Conservation (phyloP, 2,797 vertebrate species). For the Myripristis murdjan region DNA sequence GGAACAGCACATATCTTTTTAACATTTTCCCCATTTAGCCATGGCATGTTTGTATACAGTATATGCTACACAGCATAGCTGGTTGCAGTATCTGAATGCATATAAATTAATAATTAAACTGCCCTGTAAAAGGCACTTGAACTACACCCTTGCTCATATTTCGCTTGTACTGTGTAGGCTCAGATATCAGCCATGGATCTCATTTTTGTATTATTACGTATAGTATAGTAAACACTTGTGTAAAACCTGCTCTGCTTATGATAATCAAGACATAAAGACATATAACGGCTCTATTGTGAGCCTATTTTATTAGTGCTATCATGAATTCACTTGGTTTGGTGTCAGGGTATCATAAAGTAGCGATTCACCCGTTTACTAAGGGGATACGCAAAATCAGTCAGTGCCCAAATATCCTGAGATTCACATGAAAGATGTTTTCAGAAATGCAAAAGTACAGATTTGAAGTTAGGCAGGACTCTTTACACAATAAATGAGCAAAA, state of each 20-base stretch:
- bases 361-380: slow-evolving; percentile 49
- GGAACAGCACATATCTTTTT: slow-evolving; percentile 30
- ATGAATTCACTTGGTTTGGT: slow-evolving; percentile 5
- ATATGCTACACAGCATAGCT: slow-evolving; percentile 26
- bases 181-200: slow-evolving; percentile 17
- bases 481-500: slow-evolving; percentile 62
- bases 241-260: no score
- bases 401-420: slow-evolving; percentile 34
- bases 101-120: slow-evolving; percentile 25
- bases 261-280: no score
- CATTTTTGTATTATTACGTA: slow-evolving; percentile 11
- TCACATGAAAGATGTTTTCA: slow-evolving; percentile 34
- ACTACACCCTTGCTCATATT: slow-evolving; percentile 12
- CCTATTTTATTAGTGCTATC: slow-evolving; percentile 20
- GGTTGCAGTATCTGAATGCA: slow-evolving; percentile 8
- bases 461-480: slow-evolving; percentile 40
- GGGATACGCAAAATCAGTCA: slow-evolving; percentile 38
- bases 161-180: slow-evolving; percentile 3
- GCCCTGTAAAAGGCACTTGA: slow-evolving; percentile 12
- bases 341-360: slow-evolving; percentile 29
- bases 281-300: not conserved
- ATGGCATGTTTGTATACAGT: slow-evolving; percentile 32
- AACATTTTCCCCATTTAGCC: slow-evolving; percentile 49
- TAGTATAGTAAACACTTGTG: not conserved
- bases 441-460: slow-evolving; percentile 30